phyloP scores from a whole-genome alignment of 2,113 vertebrate genomes.

The Rhea pennata region DNA sequence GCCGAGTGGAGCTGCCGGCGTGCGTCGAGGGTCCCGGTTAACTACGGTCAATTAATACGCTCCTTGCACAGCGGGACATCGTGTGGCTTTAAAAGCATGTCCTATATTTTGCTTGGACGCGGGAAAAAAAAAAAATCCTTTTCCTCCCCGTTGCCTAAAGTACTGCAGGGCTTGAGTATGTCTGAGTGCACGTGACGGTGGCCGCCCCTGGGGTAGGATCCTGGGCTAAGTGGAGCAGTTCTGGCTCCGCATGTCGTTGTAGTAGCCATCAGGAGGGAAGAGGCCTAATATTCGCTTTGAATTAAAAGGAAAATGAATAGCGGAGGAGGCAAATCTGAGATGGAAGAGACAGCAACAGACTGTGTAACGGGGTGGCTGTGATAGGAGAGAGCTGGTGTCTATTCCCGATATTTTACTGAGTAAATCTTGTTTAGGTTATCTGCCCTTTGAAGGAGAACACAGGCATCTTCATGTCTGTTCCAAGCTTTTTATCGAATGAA shows the following conservation, averaged over 20 bases:
- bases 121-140: neutral
- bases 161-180: neutral
- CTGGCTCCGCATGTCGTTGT: conserved; percentile 3
- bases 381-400: neutral
- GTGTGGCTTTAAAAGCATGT: neutral
- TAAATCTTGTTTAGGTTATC: neutral
- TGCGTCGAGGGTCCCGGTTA: neutral
- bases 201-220: neutral
- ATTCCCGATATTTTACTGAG: neutral
- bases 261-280: neutral
- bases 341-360: neutral
- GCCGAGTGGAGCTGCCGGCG: neutral
- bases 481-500: neutral
- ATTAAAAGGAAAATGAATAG: conserved; percentile 23
- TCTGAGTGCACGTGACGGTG: neutral
- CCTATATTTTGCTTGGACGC: neutral
- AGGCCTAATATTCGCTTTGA: neutral
- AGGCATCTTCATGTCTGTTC: neutral
- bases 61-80: neutral
- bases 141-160: neutral
- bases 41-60: no score
- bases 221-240: conserved; percentile 3
- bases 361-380: conserved; percentile 12
- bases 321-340: neutral
- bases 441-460: neutral